Evolutionary conservation across 2,888 invertebrate genomes (phyloP).

Genomic region (Helicoverpa assulta): DNA sequence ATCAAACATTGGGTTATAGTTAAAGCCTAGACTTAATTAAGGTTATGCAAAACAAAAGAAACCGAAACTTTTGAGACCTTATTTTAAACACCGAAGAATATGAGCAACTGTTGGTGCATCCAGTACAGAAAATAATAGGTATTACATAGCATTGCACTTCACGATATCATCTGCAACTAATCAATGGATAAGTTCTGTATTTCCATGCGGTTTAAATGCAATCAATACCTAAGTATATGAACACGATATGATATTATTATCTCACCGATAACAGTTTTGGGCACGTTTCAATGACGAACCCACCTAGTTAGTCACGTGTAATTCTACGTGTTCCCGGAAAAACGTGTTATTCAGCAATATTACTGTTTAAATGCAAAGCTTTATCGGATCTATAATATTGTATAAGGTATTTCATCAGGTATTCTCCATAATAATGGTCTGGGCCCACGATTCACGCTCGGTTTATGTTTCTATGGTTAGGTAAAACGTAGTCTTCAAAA

Average conservation of each 20-base stretch:
- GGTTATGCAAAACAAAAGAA: no score
- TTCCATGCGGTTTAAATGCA: not conserved
- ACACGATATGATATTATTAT: conserved; percentile 37
- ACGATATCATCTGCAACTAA: conserved; percentile 1
- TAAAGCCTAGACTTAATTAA: no score
- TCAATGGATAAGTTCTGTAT: conserved; percentile 11
- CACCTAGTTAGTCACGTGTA: conserved; percentile 25
- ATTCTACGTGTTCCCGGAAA: not conserved
- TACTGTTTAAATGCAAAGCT: not conserved
- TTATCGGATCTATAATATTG: no score
- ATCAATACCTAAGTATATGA: conserved; percentile 14
- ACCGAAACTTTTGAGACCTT: no score
- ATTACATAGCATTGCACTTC: not conserved
- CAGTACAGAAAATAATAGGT: not conserved
- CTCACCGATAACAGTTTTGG: conserved; percentile 25
- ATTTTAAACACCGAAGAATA: no score
- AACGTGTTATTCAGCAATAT: not conserved
- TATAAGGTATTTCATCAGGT: no score
- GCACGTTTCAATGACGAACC: conserved; percentile 37
- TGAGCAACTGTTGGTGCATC: no score
- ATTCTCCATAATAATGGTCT: no score
- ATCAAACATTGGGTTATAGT: no score
- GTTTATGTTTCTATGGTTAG: no score
- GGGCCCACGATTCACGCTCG: no score
- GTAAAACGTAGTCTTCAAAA: no score